Percentiles rank a stretch among this genome's conserved stretches.
These are phyloP conservation scores for Hypomesus transpacificus DNA, from an alignment of 2,113 vertebrate genomes.

Conservation along the genomic window DNA sequence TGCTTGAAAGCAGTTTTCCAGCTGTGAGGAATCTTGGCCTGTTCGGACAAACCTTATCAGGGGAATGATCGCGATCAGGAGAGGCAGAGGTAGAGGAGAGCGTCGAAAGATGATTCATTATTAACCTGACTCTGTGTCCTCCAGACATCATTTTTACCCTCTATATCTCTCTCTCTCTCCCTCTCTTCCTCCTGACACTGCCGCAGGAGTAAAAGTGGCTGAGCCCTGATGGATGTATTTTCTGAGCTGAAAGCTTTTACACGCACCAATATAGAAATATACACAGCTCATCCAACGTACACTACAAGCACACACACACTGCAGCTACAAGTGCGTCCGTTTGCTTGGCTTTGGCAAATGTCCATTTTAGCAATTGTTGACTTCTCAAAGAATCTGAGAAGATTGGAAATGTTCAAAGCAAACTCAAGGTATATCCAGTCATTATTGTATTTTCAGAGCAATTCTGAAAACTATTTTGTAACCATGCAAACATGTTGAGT, in stretches of 20 bases:
- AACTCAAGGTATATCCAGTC: too few relatives aligned
- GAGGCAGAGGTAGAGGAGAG: constrained; percentile 44
- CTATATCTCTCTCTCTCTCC: constrained; percentile 23
- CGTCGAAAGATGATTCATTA: constrained; percentile 62
- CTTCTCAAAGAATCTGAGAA: too few relatives aligned
- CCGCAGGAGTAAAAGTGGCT: constrained; percentile 49
- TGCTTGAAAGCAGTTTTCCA: constrained; percentile 18
- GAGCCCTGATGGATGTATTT: constrained; percentile 45
- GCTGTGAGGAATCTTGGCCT: constrained; percentile 23
- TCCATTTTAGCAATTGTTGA: too few relatives aligned
- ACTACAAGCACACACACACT: not conserved
- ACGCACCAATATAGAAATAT: not conserved
- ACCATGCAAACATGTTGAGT: too few relatives aligned
- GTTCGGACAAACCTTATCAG: constrained; percentile 52
- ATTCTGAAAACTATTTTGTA: too few relatives aligned
- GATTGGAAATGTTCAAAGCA: too few relatives aligned
- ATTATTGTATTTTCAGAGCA: too few relatives aligned
- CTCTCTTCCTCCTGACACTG: constrained; percentile 30
- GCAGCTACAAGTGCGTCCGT: too few relatives aligned
- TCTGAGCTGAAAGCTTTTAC: constrained; percentile 39
- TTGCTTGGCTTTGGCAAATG: too few relatives aligned
- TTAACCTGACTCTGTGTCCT: constrained; percentile 62
- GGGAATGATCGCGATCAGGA: constrained; percentile 36
- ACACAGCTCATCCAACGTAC: not conserved
- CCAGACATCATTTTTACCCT: constrained; percentile 57